Percentiles rank a stretch among this genome's conserved stretches.
Evolutionary conservation across 2,888 invertebrate species (phyloP).

Genomic region (Archips crataeganus): DNA sequence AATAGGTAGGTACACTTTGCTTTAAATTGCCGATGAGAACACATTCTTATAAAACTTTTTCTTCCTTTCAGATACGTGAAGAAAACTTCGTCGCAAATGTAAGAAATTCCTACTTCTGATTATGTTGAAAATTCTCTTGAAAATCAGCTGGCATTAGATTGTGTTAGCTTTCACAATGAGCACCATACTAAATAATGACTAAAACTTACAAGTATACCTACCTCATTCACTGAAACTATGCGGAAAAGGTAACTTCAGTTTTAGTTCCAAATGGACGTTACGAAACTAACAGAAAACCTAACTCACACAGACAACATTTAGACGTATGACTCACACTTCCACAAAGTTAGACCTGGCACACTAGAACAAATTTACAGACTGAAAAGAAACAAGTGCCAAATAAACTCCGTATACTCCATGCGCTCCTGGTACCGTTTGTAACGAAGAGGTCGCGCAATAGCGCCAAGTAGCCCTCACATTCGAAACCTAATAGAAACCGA

Average conservation of each 20-base stretch:
- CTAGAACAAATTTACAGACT: constrained; percentile 51
- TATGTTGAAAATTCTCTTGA: neutral
- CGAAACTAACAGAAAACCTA: constrained; percentile 65
- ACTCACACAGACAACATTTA: constrained; percentile 53
- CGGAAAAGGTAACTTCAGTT: constrained; percentile 66
- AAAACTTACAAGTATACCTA: constrained; percentile 57
- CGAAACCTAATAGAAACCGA: constrained; percentile 66
- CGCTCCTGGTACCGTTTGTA: constrained; percentile 74
- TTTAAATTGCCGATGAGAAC: neutral
- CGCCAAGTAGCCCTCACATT: constrained; percentile 64
- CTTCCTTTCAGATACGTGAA: constrained; percentile 64
- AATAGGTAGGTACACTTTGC: neutral
- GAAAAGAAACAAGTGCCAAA: constrained; percentile 51
- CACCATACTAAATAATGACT: constrained; percentile 53
- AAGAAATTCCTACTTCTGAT: constrained; percentile 45
- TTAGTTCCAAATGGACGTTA: constrained; percentile 64
- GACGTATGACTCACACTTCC: constrained; percentile 1
- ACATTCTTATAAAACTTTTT: constrained; percentile 43
- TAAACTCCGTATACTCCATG: constrained; percentile 59
- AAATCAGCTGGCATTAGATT: neutral
- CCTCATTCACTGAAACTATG: constrained; percentile 71
- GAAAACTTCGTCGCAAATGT: constrained; percentile 58
- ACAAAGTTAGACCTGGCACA: constrained; percentile 16
- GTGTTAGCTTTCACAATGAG: constrained; percentile 19
- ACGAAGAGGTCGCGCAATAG: constrained; percentile 72